Percentiles rank a stretch among this genome's conserved stretches.
Conservation (phyloP, 2,113 vertebrate species). For the Cyanistes caeruleus region DNA sequence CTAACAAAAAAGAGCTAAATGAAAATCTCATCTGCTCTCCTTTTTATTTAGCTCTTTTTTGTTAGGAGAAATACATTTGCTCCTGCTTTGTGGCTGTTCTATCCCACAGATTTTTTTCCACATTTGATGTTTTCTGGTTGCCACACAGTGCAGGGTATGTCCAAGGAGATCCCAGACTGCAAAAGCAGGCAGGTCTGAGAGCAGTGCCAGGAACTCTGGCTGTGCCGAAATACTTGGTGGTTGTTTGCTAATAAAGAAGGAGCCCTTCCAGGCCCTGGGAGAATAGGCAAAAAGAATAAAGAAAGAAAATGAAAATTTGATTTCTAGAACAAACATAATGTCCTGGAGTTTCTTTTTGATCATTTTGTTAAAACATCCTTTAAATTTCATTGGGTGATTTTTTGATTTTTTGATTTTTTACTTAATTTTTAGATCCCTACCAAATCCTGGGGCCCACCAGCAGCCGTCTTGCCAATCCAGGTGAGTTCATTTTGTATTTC, state of each 20-base stretch:
- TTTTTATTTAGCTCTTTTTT: neutral
- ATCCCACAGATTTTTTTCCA: neutral
- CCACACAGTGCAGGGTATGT: neutral
- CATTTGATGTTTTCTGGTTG: neutral
- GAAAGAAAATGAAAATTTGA: neutral
- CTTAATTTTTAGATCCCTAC: constrained; percentile 87
- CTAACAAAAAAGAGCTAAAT: no score
- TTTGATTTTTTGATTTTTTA: neutral
- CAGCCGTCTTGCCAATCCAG: constrained; percentile 95
- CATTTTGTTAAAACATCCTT: neutral
- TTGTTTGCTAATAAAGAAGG: neutral
- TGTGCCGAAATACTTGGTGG: neutral
- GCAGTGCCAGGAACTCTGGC: neutral
- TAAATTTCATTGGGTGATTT: neutral
- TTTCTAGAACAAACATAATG: neutral
- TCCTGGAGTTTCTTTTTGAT: neutral
- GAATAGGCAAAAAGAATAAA: neutral
- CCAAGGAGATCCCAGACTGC: neutral
- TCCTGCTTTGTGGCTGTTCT: neutral
- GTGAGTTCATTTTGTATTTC: constrained; percentile 73
- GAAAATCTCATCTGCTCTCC: neutral
- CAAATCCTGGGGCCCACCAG: constrained; percentile 98
- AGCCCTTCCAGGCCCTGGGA: neutral
- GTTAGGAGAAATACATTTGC: neutral
- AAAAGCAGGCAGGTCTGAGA: neutral